phyloP scores from a whole-genome alignment of 2,113 vertebrate species.

The Cheirogaleus medius region DNA sequence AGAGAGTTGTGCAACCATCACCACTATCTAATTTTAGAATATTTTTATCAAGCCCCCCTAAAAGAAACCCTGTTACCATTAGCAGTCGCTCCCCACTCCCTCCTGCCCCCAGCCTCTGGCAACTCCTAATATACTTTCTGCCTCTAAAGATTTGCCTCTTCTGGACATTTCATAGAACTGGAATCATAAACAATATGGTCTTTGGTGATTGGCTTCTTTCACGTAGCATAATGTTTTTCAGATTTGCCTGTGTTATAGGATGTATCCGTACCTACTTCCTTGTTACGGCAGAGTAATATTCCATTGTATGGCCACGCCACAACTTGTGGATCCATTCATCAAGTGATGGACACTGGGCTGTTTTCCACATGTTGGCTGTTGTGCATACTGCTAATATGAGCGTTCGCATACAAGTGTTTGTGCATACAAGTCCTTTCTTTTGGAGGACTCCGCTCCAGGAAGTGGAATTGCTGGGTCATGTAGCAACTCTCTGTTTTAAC shows the following conservation, averaged over 20 bases:
- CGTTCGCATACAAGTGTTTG: rapidly evolving
- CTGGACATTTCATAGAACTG: not conserved
- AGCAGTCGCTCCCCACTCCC: not conserved
- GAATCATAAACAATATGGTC: not conserved
- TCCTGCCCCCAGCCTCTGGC: rapidly evolving
- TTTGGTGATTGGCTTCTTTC: not conserved
- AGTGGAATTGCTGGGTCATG: not conserved
- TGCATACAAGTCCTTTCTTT: rapidly evolving
- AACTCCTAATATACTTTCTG: not conserved
- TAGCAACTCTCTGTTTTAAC: not conserved
- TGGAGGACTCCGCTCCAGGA: not conserved
- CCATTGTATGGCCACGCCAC: rapidly evolving
- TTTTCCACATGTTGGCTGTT: not conserved
- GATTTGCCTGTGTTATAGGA: not conserved
- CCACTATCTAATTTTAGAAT: not conserved
- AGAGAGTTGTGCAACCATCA: not conserved
- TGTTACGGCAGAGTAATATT: not conserved
- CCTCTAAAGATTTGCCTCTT: not conserved
- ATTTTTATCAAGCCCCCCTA: rapidly evolving
- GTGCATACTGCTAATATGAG: too few relatives aligned
- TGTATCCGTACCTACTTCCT: not conserved
- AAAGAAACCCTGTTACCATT: not conserved
- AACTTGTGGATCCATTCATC: not conserved
- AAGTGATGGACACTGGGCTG: too few relatives aligned
- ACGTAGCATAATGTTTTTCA: rapidly evolving